Evolutionary conservation across 2,113 vertebrate genomes (phyloP).

Genomic region (Meriones unguiculatus): DNA sequence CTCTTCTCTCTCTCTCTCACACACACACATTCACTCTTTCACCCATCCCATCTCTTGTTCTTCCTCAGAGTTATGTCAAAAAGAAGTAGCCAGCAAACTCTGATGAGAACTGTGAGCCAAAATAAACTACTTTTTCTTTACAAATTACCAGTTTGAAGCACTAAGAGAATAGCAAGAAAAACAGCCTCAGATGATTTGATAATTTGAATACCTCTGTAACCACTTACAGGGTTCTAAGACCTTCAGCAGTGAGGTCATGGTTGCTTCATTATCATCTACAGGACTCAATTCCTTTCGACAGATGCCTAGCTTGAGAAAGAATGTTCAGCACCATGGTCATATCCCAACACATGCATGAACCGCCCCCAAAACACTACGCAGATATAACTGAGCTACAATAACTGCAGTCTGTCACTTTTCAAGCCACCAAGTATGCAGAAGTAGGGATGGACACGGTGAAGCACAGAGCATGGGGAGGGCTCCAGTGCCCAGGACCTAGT

Average conservation of each 20-base stretch:
- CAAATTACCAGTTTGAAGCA: background rate
- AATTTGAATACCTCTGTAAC: background rate
- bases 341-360: rapidly evolving
- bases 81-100: background rate
- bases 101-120: background rate
- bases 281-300: background rate
- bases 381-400: background rate
- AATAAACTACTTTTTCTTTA: background rate
- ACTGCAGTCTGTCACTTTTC: background rate
- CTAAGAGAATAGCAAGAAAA: background rate
- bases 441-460: background rate
- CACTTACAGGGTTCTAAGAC: no score
- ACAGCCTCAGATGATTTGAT: background rate
- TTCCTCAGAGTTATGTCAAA: background rate
- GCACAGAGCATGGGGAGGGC: background rate
- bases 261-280: background rate
- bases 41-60: background rate
- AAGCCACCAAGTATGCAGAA: background rate
- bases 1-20: background rate
- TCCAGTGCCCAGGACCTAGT: background rate
- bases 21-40: background rate
- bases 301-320: background rate
- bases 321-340: background rate
- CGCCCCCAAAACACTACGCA: background rate
- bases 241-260: rapidly evolving